These are phyloP conservation scores for Agrilus planipennis DNA, from an alignment of 1,140 invertebrate genomes.

Conservation along the genomic window DNA sequence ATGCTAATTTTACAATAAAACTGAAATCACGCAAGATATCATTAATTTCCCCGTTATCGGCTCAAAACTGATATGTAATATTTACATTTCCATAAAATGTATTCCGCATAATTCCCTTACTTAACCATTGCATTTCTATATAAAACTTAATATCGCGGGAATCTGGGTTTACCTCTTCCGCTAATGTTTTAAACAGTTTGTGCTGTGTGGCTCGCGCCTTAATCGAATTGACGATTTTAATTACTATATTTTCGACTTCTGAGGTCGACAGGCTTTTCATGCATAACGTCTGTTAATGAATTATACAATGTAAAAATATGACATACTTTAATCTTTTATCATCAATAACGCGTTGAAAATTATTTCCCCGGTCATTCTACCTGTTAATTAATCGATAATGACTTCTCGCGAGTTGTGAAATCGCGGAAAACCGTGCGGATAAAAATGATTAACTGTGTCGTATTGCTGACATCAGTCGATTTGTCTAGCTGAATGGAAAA, in stretches of 20 bases:
- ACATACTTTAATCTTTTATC: no score
- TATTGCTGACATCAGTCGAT: no score
- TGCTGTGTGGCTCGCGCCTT: slow-evolving; percentile 13
- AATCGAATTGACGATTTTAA: slow-evolving; percentile 16
- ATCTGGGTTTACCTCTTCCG: slow-evolving; percentile 21
- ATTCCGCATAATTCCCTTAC: neutral
- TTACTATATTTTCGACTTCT: slow-evolving; percentile 11
- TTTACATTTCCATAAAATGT: no score
- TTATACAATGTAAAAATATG: slow-evolving; percentile 17
- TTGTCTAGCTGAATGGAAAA: no score
- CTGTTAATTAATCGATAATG: no score
- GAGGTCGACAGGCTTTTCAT: slow-evolving; percentile 12
- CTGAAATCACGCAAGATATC: no score
- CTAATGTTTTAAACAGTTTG: slow-evolving; percentile 15
- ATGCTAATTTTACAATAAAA: no score
- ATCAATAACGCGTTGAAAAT: slow-evolving; percentile 10
- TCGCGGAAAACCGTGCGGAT: no score
- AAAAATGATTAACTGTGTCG: no score
- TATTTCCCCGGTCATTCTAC: slow-evolving; percentile 3
- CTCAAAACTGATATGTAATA: no score
- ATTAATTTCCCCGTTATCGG: no score
- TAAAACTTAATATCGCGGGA: slow-evolving; percentile 8
- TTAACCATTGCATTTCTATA: neutral
- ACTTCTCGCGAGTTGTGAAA: no score
- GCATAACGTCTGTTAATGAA: slow-evolving; percentile 13